Percentiles rank a stretch among this genome's conserved stretches.
Conservation (phyloP, 2,113 vertebrate species). For the Mandrillus leucophaeus region DNA sequence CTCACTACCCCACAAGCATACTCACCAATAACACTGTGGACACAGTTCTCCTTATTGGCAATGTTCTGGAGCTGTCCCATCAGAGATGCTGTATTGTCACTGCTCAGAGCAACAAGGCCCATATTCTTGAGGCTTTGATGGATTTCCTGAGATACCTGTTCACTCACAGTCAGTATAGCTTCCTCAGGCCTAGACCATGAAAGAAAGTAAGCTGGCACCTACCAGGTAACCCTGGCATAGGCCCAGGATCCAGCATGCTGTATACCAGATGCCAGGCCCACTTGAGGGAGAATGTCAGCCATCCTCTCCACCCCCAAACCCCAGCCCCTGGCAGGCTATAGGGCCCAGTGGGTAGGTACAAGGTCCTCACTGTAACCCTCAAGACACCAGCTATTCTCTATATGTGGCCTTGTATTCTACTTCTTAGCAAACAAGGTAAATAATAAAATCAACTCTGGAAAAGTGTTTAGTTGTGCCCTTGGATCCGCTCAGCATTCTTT, state of each 20-base stretch:
- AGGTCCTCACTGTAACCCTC: background rate
- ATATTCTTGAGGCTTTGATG: conserved; percentile 67
- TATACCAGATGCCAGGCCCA: background rate
- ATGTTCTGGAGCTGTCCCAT: conserved; percentile 85
- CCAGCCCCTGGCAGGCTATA: background rate
- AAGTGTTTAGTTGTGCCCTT: background rate
- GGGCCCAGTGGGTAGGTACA: background rate
- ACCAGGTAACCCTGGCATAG: fast-evolving
- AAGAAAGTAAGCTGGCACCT: background rate
- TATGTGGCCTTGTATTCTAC: no score
- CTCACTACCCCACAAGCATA: fast-evolving
- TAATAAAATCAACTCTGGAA: background rate
- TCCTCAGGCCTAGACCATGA: conserved; percentile 80
- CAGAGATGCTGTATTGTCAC: conserved; percentile 76
- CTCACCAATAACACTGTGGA: conserved; percentile 82
- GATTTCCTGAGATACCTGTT: conserved; percentile 83
- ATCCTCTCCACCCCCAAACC: background rate
- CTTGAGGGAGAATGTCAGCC: background rate
- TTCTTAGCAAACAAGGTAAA: background rate
- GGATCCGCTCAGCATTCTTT: background rate
- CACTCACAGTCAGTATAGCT: conserved; percentile 80
- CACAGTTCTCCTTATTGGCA: conserved; percentile 79
- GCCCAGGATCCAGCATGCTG: background rate
- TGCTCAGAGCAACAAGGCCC: conserved; percentile 73
- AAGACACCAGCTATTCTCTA: background rate